Base-by-base conservation (phyloP, 2,888 invertebrate species). In the Linyphia triangularis region DNA sequence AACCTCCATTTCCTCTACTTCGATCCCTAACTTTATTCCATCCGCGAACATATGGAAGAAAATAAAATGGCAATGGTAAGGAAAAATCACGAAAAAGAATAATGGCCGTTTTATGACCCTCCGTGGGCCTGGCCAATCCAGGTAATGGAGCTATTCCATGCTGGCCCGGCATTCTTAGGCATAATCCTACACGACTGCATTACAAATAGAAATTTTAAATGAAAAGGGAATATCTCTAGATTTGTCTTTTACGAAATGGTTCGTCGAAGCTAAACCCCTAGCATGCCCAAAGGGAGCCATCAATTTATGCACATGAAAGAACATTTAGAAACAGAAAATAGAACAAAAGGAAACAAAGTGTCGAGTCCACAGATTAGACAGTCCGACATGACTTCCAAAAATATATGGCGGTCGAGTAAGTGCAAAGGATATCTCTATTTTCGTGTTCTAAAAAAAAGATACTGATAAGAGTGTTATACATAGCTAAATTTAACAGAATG, bases 61-160 rank as follows among this genome's bases (percentile, higher is more conserved):
- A 13, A 70, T 40, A 75, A 83, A 73, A 73, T 16, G 28, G 65
- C 63, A 51, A 73, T 63, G 83, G 22, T 59, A 57, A 3, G 51
- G 84, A 37, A 75, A 85, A 85, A 85, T 85, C 84, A 85, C 84
- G 84, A 77, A 85, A 85, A 77, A 77, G 84, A 85, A 77, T 85
- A 85, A 85, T 77, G 84, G 67, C 69, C 67, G 59, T 85, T 85
- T 85, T 85, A 85, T 77, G 84, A 69, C 75, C 57, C 84, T 61
- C 77, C n/a, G 75, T 69, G 65, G 84, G 67, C 59, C 77, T 40
- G 75, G 59, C 82, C 75, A 85, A 77, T 85, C 82, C 82, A 67
- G 40, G 77, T 85, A 85, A 85, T 85, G 84, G 84, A 85, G 67
- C 84, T 40, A 40, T 82, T 82, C 57, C 81, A 69, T 81, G 81